Evolutionary conservation across 2,888 invertebrate genomes (phyloP), one percentile per base, ranked within the genome.

Genomic region (Scaptomyza caliginosa): DNA sequence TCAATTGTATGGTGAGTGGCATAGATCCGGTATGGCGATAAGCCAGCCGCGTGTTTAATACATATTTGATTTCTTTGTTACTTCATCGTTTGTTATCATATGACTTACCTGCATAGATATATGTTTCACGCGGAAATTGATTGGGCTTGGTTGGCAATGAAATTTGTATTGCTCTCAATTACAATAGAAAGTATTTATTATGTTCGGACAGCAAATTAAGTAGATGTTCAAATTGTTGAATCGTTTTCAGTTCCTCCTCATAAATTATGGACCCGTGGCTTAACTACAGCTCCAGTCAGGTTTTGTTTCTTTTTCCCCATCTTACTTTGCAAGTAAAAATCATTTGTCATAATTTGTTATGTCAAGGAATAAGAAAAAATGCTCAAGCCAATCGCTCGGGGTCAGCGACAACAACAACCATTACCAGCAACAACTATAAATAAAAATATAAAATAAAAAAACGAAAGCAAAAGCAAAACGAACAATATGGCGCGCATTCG

Each of bases 291-390:
- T 49, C 45, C 38, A 57, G 60, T 28, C 67, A 66, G 54, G 39
- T 63, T 52, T 30, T n/a, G 3, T 10, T 7, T 32, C 3, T 32
- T 34, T 34, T 45, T n/a, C n/a, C n/a, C n/a, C n/a, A n/a, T n/a
- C n/a, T n/a, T n/a, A n/a, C n/a, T n/a, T 34, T 46, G 54, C 38
- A 78, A 86, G 62, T 77, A 66, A 42, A 50, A 74, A 73, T 67
- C 75, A 87, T 85, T 82, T 82, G 71, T 83, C 79, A 83, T 82
- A 78, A 85, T 74, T 85, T 77, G 50, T 32, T 40, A 11, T 21
- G 45, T 19, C 57, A 36, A 32, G 30, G 40, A 30, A 30, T 26
- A 26, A 38, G 43, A 43, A 28, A 39, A 39, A 32, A 30, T 51
- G 30, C 54, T 45, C 49, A 58, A 60, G n/a, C 42, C 65, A 62